These are phyloP conservation scores for Apamea sordens DNA, from an alignment of 2,888 invertebrate species.

Conservation along the genomic window DNA sequence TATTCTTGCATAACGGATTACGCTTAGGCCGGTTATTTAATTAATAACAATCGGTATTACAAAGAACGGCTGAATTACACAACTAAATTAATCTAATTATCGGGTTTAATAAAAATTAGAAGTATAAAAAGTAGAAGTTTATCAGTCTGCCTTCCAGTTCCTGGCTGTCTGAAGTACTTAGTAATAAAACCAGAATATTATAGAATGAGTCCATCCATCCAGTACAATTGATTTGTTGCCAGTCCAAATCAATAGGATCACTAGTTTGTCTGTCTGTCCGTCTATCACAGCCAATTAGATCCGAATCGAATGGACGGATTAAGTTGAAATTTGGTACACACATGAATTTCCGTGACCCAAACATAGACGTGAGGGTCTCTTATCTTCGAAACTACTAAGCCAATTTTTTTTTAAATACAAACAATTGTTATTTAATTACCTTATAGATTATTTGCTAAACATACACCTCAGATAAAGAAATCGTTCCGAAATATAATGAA, in stretches of 20 bases:
- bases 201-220: not conserved
- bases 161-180: not conserved
- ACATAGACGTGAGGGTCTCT: too few relatives aligned
- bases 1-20: conserved; percentile 8
- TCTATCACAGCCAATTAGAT: not conserved
- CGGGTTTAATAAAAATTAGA: conserved; percentile 1
- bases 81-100: conserved; percentile 10
- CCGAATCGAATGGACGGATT: too few relatives aligned
- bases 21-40: not conserved
- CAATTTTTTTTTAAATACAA: too few relatives aligned
- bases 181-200: not conserved
- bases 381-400: too few relatives aligned
- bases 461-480: not conserved
- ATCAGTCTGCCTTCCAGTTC: not conserved
- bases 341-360: too few relatives aligned
- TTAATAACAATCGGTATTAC: not conserved
- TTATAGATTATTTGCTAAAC: not conserved
- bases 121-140: not conserved
- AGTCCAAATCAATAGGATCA: not conserved
- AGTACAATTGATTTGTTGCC: too few relatives aligned
- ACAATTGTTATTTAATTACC: too few relatives aligned
- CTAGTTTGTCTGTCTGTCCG: not conserved
- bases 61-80: not conserved
- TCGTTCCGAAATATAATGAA: not conserved
- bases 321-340: too few relatives aligned